Percentiles rank a stretch among this genome's conserved stretches.
These are phyloP conservation scores for Drosophila meridionalis DNA, from an alignment of 2,888 invertebrate genomes.

Conservation along the genomic window DNA sequence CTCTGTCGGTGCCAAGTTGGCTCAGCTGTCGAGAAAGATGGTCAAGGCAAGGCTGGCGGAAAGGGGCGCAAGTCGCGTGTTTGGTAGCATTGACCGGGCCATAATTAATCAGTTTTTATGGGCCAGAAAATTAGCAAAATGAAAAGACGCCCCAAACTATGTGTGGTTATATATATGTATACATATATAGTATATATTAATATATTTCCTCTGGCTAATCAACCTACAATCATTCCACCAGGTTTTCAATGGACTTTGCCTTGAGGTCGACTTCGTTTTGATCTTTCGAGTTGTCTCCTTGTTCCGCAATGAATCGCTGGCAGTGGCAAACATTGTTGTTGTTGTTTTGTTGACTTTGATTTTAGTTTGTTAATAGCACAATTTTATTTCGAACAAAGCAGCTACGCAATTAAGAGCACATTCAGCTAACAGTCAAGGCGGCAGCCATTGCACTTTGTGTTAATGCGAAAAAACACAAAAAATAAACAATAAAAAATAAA, in stretches of 20 bases:
- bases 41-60: conserved; percentile 53
- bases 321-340: conserved; percentile 72
- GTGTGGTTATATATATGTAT: neutral
- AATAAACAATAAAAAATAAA: neutral
- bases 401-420: conserved; percentile 49
- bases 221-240: conserved; percentile 83
- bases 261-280: conserved; percentile 55
- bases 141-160: conserved; percentile 29
- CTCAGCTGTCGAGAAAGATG: conserved; percentile 52
- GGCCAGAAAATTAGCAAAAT: conserved; percentile 56
- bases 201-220: conserved; percentile 16
- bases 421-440: conserved; percentile 55
- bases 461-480: conserved; percentile 3
- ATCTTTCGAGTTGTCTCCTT: conserved; percentile 43
- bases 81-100: conserved; percentile 69
- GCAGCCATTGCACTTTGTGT: conserved; percentile 59
- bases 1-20: conserved; percentile 64
- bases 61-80: conserved; percentile 54
- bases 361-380: conserved; percentile 44
- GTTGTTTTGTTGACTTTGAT: conserved; percentile 41
- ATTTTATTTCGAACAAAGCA: conserved; percentile 48
- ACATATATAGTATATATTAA: neutral
- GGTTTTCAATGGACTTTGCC: conserved; percentile 44
- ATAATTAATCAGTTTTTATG: conserved; percentile 74
- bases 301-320: conserved; percentile 63